These are phyloP conservation scores for Ptilodon capucinus DNA, from an alignment of 2,888 invertebrate genomes.

Conservation along the genomic window DNA sequence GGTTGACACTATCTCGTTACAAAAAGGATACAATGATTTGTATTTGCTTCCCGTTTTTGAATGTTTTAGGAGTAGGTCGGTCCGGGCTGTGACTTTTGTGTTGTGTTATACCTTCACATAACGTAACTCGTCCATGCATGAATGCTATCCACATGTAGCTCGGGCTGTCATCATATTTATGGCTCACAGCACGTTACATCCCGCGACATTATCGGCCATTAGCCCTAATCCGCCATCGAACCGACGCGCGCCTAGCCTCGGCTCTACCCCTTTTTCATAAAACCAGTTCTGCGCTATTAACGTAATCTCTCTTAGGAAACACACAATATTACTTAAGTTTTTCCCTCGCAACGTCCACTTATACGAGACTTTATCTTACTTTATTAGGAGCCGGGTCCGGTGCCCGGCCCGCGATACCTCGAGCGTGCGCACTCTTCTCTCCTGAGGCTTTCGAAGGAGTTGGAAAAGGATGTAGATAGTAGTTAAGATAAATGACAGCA, in stretches of 20 bases:
- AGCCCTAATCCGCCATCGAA: neutral
- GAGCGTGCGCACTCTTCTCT: constrained; percentile 11
- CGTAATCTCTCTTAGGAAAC: constrained; percentile 27
- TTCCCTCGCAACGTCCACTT: constrained; percentile 22
- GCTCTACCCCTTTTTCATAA: constrained; percentile 3
- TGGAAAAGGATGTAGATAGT: constrained; percentile 20
- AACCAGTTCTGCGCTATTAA: constrained; percentile 19
- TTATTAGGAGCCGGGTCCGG: constrained; percentile 25
- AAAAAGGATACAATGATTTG: no score
- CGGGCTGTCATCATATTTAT: neutral
- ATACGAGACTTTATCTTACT: constrained; percentile 35
- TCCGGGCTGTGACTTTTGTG: no score
- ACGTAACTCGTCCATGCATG: neutral
- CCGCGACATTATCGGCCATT: neutral
- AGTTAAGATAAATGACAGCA: constrained; percentile 20
- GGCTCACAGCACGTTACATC: neutral
- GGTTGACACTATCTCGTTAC: no score
- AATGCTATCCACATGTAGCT: neutral
- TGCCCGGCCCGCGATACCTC: constrained; percentile 14
- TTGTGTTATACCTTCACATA: no score
- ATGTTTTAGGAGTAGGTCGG: no score
- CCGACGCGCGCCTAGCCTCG: neutral
- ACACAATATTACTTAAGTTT: constrained; percentile 34
- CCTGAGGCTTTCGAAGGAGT: constrained; percentile 8
- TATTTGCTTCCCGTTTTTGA: no score